phyloP scores from a whole-genome alignment of 2,797 vertebrate species.

The Falco naumanni region DNA sequence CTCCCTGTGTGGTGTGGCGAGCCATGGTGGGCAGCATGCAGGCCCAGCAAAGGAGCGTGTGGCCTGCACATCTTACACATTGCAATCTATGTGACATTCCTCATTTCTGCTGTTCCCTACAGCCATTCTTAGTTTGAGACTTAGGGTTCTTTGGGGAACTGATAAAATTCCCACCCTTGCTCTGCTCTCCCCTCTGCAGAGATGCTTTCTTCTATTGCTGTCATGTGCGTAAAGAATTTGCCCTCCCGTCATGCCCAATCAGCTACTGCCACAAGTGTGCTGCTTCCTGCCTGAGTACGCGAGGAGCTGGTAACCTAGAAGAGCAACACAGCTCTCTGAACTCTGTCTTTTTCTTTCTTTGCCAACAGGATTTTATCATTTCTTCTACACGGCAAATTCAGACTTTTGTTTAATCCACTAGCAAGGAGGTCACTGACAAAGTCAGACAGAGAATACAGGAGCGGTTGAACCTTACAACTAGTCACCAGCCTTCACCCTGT shows the following conservation, averaged over 20 bases:
- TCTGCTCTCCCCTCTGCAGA: neutral
- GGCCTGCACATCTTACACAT: neutral
- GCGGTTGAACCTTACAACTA: too few relatives aligned
- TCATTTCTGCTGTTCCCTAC: neutral
- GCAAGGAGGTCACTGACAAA: neutral
- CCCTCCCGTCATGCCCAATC: fast-evolving
- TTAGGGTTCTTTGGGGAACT: neutral
- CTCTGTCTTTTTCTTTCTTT: neutral
- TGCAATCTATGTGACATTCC: neutral
- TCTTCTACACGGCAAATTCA: neutral
- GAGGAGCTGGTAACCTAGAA: neutral
- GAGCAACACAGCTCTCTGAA: neutral
- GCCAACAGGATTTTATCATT: neutral
- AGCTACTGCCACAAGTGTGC: neutral
- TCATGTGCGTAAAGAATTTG: neutral
- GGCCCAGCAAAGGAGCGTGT: neutral
- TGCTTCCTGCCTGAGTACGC: neutral
- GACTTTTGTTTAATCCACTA: neutral
- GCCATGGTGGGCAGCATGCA: fast-evolving
- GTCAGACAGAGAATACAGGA: neutral
- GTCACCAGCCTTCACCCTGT: neutral
- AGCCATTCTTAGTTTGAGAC: neutral
- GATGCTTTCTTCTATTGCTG: neutral
- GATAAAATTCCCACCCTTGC: neutral
- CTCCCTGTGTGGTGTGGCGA: neutral